A percentile compares a stretch with the other conserved stretches of the same genome.
phyloP scores from a whole-genome alignment of 2,113 vertebrate genomes.

The Grantiella picta region DNA sequence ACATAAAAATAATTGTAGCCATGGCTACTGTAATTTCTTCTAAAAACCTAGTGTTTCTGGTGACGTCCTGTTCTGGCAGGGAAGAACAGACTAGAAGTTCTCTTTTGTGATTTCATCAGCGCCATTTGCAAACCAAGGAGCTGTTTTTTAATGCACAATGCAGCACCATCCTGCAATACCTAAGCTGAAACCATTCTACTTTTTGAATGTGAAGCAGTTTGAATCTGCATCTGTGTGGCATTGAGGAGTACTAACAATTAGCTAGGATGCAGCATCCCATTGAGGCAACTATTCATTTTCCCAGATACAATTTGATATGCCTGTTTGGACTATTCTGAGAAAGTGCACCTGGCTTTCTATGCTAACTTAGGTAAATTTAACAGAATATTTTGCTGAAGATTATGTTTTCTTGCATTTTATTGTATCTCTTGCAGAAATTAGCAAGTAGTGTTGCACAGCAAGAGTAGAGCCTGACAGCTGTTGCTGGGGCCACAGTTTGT shows the following conservation, averaged over 20 bases:
- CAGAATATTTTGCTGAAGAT: not conserved
- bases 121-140: accelerated
- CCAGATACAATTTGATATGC: not conserved
- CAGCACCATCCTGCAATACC: not conserved
- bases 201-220: not conserved
- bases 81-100: not conserved
- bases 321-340: not conserved
- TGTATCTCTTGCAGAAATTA: not conserved
- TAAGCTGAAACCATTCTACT: not conserved
- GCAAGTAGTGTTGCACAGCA: not conserved
- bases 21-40: not conserved
- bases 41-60: not conserved
- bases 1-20: not conserved
- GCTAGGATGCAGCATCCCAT: not conserved
- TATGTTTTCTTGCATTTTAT: not conserved
- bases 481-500: not conserved
- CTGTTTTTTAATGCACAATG: not conserved
- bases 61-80: not conserved
- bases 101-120: not conserved
- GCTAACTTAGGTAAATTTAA: not conserved
- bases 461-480: not conserved
- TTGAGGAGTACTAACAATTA: not conserved
- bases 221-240: not conserved
- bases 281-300: not conserved
- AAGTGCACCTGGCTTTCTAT: not conserved